phyloP scores from a whole-genome alignment of 2,797 vertebrate genomes.

The Poecilia picta region DNA sequence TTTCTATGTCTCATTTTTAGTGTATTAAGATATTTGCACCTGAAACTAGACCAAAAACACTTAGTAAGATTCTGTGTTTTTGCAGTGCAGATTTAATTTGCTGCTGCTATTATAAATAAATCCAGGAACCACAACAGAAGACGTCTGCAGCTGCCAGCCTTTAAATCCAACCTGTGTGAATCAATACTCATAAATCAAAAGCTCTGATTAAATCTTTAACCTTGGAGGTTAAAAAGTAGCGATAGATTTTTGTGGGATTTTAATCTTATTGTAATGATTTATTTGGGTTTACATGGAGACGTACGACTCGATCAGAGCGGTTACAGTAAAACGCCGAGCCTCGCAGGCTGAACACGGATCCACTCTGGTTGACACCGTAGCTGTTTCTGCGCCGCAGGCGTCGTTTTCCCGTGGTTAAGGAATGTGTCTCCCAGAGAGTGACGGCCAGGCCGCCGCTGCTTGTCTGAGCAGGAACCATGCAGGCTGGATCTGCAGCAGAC shows the following conservation, averaged over 20 bases:
- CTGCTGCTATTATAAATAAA: too few species aligned
- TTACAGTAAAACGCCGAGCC: constrained; percentile 21
- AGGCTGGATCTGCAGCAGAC: constrained; percentile 46
- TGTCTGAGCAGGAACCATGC: constrained; percentile 77
- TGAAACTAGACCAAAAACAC: too few species aligned
- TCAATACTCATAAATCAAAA: not conserved
- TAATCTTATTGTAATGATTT: constrained; percentile 22
- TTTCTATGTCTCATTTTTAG: too few species aligned
- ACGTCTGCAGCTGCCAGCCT: too few species aligned
- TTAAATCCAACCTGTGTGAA: not conserved
- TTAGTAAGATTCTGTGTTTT: too few species aligned
- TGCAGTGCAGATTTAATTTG: too few species aligned
- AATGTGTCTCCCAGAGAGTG: constrained; percentile 69
- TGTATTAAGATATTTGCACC: too few species aligned
- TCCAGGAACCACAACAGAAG: too few species aligned
- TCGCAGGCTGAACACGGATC: not conserved
- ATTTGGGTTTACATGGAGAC: constrained; percentile 23
- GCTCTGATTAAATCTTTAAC: constrained; percentile 33
- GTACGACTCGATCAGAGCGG: constrained; percentile 14
- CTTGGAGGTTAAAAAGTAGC: constrained; percentile 11
- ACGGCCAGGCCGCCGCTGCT: constrained; percentile 69
- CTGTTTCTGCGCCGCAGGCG: constrained; percentile 54
- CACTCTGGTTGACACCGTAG: constrained; percentile 47
- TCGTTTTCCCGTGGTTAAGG: constrained; percentile 64
- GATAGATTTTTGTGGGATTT: constrained; percentile 22